A percentile compares a stretch with the other conserved stretches of the same genome.
Conservation (phyloP, 64 coral and sea anemone species). For the Exaiptasia diaphana region DNA sequence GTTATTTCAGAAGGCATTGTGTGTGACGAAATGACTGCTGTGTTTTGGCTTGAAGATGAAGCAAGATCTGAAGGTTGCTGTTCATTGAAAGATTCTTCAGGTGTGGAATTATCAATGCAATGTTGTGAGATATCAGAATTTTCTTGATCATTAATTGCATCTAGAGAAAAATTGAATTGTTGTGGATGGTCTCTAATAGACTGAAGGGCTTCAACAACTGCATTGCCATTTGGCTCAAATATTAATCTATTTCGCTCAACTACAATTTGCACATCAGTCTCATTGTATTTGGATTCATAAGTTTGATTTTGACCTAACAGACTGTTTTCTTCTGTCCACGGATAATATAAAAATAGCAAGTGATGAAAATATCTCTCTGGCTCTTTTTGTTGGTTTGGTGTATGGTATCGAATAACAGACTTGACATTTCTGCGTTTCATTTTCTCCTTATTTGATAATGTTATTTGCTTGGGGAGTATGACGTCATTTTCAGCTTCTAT, state of each 20-base stretch:
- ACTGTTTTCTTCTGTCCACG: constrained; percentile 13
- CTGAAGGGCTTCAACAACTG: neutral
- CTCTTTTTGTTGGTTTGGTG: neutral
- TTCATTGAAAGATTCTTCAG: constrained; percentile 41
- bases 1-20: constrained; percentile 4
- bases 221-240: constrained; percentile 20
- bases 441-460: neutral
- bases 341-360: constrained; percentile 19
- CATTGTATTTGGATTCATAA: constrained; percentile 34
- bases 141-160: constrained; percentile 55
- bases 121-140: constrained; percentile 26
- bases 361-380: constrained; percentile 25
- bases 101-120: neutral
- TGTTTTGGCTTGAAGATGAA: neutral
- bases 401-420: constrained; percentile 38
- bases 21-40: neutral
- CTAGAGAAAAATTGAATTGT: neutral
- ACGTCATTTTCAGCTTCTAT: neutral
- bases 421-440: constrained; percentile 2
- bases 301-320: constrained; percentile 2
- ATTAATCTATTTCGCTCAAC: constrained; percentile 15
- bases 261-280: constrained; percentile 8
- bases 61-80: constrained; percentile 10
- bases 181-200: neutral
- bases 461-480: constrained; percentile 6